Base-by-base conservation (phyloP, 1,140 invertebrate genomes). In the Heliconius nattereri region DNA sequence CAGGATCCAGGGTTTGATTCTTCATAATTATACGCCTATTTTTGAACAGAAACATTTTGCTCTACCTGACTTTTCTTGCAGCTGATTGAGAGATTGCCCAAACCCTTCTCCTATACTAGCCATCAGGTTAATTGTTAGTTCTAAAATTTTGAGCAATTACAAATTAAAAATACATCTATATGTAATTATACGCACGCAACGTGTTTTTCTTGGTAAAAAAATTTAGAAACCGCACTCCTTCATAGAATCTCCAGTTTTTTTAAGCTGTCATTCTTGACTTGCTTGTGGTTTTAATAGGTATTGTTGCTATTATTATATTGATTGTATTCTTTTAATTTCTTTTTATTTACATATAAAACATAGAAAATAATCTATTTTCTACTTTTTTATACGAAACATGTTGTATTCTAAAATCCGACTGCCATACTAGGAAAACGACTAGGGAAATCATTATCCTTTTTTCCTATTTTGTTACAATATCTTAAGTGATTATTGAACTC, bases 11-110 rank as follows among this genome's bases (percentile, higher is more conserved):
- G 82, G 85, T 91, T 92, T 89, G 90, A 92, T 92, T 89, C 86
- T 88, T 88, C 89, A 90, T 93, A 94, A 94, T 94, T 94, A 94
- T 92, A 94, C 80, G 87, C 87, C 85, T 86, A 83, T 85, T 84
- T 86, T 84, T 5, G 78, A 85, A n/a, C n/a, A n/a, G 78, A 84
- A 85, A 80, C 81, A 81, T 89, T 88, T 90, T 87, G 81, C 85
- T 83, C 87, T 92, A 90, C 90, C 90, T 91, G 89, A 83, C 81
- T 89, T 85, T 91, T 91, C 86, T 87, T 80, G 81, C 89, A 92
- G 91, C 75, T 83, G 89, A 91, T 89, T 87, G 85, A 91, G 89
- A 87, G 85, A 84, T 88, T 85, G 89, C 74, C 79, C 66, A 84
- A 83, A 84, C 83, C 81, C 84, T 85, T 87, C 57, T 76, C 80